Evolutionary conservation across 1,140 invertebrate genomes (phyloP), one percentile per base, ranked within the genome.

Genomic region (Melitaea cinxia): DNA sequence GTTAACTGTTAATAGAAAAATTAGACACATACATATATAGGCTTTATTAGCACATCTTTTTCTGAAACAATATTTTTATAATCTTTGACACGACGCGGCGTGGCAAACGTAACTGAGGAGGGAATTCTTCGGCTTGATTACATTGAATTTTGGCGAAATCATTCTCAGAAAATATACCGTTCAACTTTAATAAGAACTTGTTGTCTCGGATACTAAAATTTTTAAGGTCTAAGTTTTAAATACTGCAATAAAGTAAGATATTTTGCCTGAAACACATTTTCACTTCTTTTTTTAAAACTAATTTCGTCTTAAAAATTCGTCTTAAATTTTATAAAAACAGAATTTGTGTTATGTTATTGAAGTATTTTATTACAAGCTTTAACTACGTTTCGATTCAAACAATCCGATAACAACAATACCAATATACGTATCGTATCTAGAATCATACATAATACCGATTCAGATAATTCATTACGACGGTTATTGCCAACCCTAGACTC

Each of bases 401-500:
- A 55, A 55, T 55, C 53, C 54, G 37, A 42, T 57, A 42, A 30
- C 15, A 45, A 28, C 39, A 28, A 50, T 26, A 5, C 53, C 26
- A 21, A 49, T 56, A 49, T 42, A 42, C 15, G 15, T 17, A 42
- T 42, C 17, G 50, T 24, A 56, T 62, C 28, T 14, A 33, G 19
- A 63, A 56, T 35, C 6, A 28, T 19, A 64, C 42, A 49, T 55
- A 61, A 64, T 49, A 30, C 42, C 61, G 17, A 37, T 37, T n/a
- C 35, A 14, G 35, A 39, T 65, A 58, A 65, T 65, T 65, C 47
- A 65, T 65, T 57, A 65, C 30, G 59, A 45, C 26, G 63, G 59
- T 24, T 54, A 61, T 53, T 33, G 60, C 28, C 82, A 82, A 72
- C 82, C 81, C 82, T 82, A 57, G 45, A 45, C 26, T 19, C 33